Base-by-base conservation (phyloP, 2,888 invertebrate genomes). In the Epirrhoe tristata region DNA sequence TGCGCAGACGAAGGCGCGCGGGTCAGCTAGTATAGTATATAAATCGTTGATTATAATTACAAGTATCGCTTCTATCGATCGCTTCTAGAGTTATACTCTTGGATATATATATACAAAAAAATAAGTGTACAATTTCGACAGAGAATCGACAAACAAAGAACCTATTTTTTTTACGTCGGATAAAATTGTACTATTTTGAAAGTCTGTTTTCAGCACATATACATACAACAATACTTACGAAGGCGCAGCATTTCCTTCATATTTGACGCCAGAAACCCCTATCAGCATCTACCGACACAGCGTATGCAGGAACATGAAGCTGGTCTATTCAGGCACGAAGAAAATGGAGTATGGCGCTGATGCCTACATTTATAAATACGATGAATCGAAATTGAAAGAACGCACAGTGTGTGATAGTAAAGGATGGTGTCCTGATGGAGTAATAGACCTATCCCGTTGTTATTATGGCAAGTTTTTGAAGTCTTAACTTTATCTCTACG, bases 211-310 rank as follows among this genome's bases (percentile, higher is more conserved):
- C 67, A 76, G 76, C 6, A 53, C 59, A 10, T n/a, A 31, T 5
- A 17, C n/a, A n/a, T 88, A 96, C 8, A 93, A 93, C 73, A 96
- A 97, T n/a, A 84, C 94, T 0, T 96, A 95, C 66, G 97, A 97
- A 82, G 97, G 96, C 0, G 94, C 95, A 0, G 83, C 96, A 1
- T 96, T 96, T 77, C 96, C 97, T 0, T 86, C 94, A 1, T 87
- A 94, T 60, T 77, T 97, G 58, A 86, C 85, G 10, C 86, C 89
- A 48, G 91, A 89, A 0, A 91, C 88, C 0, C 80, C 84, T 0
- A 93, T 97, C 71, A 84, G 93, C 6, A 80, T 97, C 1, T 97
- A 95, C 84, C 94, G 97, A 34, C 95, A 96, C 74, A 95, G 96
- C 1, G 95, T 97, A 79, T 98, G 97, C 83, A 94, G 61, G 61